Evolutionary conservation across 35 echinoderm and acorn worm species (phyloP).

Genomic region (Stichopus chloronotus): DNA sequence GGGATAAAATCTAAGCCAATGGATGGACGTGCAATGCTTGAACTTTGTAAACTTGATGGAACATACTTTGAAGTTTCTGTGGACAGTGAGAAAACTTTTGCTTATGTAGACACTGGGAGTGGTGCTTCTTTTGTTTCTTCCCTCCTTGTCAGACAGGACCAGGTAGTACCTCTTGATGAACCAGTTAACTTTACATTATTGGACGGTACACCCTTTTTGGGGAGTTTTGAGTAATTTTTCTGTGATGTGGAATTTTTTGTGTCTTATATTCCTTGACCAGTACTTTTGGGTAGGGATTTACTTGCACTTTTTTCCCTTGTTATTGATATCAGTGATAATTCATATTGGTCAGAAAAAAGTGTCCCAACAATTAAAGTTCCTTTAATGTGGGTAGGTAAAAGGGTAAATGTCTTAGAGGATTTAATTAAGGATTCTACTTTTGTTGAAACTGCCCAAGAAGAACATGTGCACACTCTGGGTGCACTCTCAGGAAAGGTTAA

Average conservation of each 20-base stretch:
- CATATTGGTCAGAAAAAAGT: conserved; percentile 11
- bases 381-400: not conserved
- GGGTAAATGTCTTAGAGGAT: not conserved
- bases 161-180: not conserved
- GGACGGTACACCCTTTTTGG: not conserved
- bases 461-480: not conserved
- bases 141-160: not conserved
- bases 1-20: not conserved
- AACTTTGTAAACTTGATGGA: conserved; percentile 28
- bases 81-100: not conserved
- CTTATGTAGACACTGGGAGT: conserved; percentile 26
- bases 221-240: no score
- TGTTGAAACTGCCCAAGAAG: not conserved
- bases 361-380: not conserved
- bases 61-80: conserved; percentile 35
- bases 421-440: no score
- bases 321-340: not conserved
- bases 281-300: not conserved
- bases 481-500: not conserved
- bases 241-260: not conserved
- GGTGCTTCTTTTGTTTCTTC: not conserved
- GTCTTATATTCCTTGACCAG: not conserved
- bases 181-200: not conserved
- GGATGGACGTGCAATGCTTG: not conserved
- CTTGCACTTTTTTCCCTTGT: not conserved